A percentile compares a stretch with the other conserved stretches of the same genome.
Conservation (phyloP, 2,797 vertebrate genomes). For the Molossus alvarezi region DNA sequence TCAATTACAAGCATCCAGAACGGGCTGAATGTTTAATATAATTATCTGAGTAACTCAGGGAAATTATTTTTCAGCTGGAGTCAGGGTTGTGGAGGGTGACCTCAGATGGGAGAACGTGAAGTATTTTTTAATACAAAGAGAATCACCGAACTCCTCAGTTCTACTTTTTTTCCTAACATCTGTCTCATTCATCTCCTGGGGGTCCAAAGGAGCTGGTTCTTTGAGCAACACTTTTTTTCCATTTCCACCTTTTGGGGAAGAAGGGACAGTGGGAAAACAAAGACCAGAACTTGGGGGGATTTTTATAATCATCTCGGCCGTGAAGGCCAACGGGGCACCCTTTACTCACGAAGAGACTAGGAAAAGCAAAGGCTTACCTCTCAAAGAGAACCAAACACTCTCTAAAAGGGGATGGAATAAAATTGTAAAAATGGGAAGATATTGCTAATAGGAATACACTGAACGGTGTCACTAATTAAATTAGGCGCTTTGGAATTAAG, state of each 20-base stretch:
- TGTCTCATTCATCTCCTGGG: neutral
- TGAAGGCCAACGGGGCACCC: neutral
- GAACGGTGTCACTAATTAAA: conserved; percentile 78
- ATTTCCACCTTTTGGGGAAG: conserved; percentile 6
- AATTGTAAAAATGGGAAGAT: conserved; percentile 61
- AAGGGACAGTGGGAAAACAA: neutral
- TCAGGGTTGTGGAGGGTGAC: neutral
- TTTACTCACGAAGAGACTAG: neutral
- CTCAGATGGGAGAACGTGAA: neutral
- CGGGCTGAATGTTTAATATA: neutral
- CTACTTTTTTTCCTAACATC: neutral
- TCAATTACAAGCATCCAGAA: neutral
- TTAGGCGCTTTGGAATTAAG: conserved; percentile 78
- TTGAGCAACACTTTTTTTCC: neutral
- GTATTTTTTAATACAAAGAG: conserved; percentile 22
- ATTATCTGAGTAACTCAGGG: conserved; percentile 30
- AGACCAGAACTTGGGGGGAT: neutral
- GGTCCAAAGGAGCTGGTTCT: conserved; percentile 28
- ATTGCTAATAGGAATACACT: conserved; percentile 73
- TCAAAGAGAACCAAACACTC: neutral
- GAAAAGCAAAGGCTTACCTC: conserved; percentile 18
- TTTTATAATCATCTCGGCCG: neutral
- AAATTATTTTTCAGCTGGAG: conserved; percentile 5
- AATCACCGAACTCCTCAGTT: neutral
- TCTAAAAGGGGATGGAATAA: neutral